Conservation (phyloP, 1,140 invertebrate genomes). For the Cotesia glomerata region DNA sequence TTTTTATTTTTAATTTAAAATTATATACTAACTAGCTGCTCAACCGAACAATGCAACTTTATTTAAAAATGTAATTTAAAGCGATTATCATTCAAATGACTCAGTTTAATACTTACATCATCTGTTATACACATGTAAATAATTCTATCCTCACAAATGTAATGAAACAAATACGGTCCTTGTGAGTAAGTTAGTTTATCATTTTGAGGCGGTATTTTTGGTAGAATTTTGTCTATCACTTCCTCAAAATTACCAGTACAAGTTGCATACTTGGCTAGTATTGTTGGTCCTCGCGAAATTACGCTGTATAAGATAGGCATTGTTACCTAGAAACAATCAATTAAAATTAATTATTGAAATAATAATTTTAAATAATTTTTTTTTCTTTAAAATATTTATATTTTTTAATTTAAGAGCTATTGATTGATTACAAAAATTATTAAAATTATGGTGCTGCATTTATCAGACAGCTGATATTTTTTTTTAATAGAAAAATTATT, state of each 20-base stretch:
- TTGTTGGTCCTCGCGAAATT: slow-evolving; percentile 83
- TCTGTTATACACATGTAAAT: slow-evolving; percentile 95
- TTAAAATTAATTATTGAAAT: not conserved
- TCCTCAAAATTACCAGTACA: slow-evolving; percentile 93
- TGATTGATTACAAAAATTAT: too few relatives aligned
- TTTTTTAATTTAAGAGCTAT: too few relatives aligned
- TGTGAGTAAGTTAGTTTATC: slow-evolving; percentile 92
- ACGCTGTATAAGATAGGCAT: slow-evolving; percentile 92
- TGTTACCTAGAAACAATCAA: not conserved
- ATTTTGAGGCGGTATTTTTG: slow-evolving; percentile 83
- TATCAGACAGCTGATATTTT: too few relatives aligned
- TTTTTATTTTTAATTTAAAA: too few relatives aligned
- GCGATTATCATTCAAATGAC: too few relatives aligned
- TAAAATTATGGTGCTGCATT: too few relatives aligned
- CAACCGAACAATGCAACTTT: too few relatives aligned
- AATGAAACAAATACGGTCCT: slow-evolving; percentile 91
- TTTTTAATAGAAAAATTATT: too few relatives aligned
- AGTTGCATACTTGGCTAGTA: slow-evolving; percentile 87
- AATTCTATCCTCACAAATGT: slow-evolving; percentile 84
- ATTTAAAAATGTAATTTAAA: too few relatives aligned
- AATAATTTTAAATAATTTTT: not conserved
- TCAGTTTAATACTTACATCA: slow-evolving; percentile 75
- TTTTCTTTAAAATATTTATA: too few relatives aligned
- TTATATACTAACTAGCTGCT: too few relatives aligned
- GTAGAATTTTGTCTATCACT: slow-evolving; percentile 89